Conservation (phyloP, 1,140 invertebrate species). For the Drosophila sulfurigaster region DNA sequence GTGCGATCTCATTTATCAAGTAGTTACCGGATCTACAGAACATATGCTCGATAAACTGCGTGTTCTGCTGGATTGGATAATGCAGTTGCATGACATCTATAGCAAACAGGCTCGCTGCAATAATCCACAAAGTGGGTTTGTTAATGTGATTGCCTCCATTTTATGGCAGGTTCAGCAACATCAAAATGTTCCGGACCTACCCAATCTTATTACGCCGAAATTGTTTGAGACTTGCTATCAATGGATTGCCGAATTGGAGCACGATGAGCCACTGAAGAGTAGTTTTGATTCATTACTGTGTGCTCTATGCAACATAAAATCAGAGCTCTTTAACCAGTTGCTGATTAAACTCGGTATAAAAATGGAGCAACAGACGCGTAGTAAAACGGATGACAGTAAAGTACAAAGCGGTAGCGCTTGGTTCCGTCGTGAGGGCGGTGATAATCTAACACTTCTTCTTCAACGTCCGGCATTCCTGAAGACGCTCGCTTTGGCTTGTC, state of each 20-base stretch:
- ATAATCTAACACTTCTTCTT: conserved; percentile 85
- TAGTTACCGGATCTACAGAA: conserved; percentile 88
- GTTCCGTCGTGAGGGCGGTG: conserved; percentile 85
- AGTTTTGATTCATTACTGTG: conserved; percentile 91
- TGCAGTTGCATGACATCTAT: conserved; percentile 75
- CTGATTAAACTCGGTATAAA: conserved; percentile 91
- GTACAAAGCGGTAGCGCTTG: conserved; percentile 86
- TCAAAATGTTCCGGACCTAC: conserved; percentile 87
- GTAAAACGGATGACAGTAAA: conserved; percentile 90
- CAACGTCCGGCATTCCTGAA: conserved; percentile 89
- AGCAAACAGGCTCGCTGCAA: conserved; percentile 72
- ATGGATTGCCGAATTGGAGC: conserved; percentile 90
- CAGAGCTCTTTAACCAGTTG: conserved; percentile 90
- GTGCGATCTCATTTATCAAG: conserved; percentile 91
- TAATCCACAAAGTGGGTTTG: conserved; percentile 84
- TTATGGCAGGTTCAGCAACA: conserved; percentile 91
- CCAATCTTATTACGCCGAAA: conserved; percentile 88
- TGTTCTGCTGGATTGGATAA: conserved; percentile 77
- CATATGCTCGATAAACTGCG: conserved; percentile 85
- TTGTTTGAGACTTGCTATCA: conserved; percentile 91
- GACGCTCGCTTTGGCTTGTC: conserved; percentile 90
- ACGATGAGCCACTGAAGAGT: conserved; percentile 90
- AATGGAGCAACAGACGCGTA: conserved; percentile 69
- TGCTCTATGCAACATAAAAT: conserved; percentile 92
- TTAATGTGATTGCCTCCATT: conserved; percentile 90